Evolutionary conservation across 2,797 vertebrate species (phyloP).

Genomic region (Rhinichthys osculus): DNA sequence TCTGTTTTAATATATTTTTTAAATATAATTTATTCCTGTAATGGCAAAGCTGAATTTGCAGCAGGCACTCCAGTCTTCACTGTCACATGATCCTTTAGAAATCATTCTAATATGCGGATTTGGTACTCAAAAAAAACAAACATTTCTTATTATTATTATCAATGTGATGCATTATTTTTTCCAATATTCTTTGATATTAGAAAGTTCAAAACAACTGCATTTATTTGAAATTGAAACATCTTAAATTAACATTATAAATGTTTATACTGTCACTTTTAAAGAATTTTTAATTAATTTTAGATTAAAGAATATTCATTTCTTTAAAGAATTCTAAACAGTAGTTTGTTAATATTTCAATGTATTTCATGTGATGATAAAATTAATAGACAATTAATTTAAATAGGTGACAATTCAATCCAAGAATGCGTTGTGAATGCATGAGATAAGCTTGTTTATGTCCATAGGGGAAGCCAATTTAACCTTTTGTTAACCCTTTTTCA

Average conservation of each 20-base stretch:
- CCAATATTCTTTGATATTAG: background rate
- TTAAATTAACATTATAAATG: background rate
- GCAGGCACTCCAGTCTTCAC: background rate
- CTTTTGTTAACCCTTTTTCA: slow-evolving; percentile 4
- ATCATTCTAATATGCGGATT: background rate
- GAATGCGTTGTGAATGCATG: slow-evolving; percentile 16
- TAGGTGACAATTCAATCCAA: background rate
- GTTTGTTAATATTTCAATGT: background rate
- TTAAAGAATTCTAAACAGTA: background rate
- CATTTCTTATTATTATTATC: background rate
- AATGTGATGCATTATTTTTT: background rate
- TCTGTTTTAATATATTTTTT: background rate
- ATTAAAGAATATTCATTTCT: background rate
- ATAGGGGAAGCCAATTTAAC: background rate
- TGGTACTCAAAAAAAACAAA: too few relatives aligned
- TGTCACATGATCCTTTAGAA: background rate
- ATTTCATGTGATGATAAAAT: background rate
- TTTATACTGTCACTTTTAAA: background rate
- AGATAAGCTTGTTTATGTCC: slow-evolving; percentile 10
- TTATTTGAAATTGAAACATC: background rate
- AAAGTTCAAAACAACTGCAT: background rate
- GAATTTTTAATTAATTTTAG: background rate
- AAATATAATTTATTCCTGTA: background rate
- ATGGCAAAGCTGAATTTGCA: background rate
- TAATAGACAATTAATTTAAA: slow-evolving; percentile 5